phyloP scores from a whole-genome alignment of 2,888 invertebrate genomes.

The Drosophila suboccidentalis region DNA sequence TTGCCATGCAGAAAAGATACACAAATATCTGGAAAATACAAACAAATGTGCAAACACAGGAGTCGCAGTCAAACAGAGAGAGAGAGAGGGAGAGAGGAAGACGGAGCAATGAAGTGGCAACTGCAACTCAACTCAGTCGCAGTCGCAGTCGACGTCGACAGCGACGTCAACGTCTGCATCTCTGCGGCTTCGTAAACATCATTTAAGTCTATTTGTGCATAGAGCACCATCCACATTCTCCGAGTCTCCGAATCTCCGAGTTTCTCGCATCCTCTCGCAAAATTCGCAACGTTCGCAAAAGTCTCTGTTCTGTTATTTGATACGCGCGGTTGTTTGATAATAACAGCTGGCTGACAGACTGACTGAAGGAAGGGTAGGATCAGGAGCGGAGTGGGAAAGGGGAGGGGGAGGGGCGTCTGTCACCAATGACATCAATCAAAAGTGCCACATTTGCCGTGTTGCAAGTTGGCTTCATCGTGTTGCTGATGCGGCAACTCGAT shows the following conservation, averaged over 20 bases:
- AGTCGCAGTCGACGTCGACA: background rate
- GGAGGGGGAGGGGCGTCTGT: slow-evolving; percentile 21
- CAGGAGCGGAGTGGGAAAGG: background rate
- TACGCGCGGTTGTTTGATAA: slow-evolving; percentile 80
- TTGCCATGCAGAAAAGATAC: slow-evolving; percentile 56
- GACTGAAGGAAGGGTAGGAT: background rate
- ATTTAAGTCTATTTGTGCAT: slow-evolving; percentile 74
- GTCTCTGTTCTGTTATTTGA: slow-evolving; percentile 76
- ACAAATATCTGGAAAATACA: slow-evolving; percentile 75
- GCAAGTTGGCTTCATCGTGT: slow-evolving; percentile 39
- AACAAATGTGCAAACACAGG: slow-evolving; percentile 77
- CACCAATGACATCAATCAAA: slow-evolving; percentile 68
- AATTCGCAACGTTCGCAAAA: slow-evolving; percentile 66
- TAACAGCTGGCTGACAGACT: slow-evolving; percentile 64
- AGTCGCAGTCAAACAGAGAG: slow-evolving; percentile 29
- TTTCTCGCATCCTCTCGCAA: slow-evolving; percentile 41
- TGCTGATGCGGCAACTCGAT: slow-evolving; percentile 73
- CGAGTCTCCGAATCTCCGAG: background rate
- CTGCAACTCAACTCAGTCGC: slow-evolving; percentile 20
- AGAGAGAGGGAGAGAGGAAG: background rate
- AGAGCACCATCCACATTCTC: slow-evolving; percentile 45
- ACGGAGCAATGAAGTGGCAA: slow-evolving; percentile 7
- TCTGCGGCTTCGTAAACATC: slow-evolving; percentile 65
- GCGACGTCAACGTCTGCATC: slow-evolving; percentile 2
- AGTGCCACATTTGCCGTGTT: slow-evolving; percentile 48